These are phyloP conservation scores for Tympanoctomys barrerae DNA, from an alignment of 2,797 vertebrate species.

Conservation along the genomic window DNA sequence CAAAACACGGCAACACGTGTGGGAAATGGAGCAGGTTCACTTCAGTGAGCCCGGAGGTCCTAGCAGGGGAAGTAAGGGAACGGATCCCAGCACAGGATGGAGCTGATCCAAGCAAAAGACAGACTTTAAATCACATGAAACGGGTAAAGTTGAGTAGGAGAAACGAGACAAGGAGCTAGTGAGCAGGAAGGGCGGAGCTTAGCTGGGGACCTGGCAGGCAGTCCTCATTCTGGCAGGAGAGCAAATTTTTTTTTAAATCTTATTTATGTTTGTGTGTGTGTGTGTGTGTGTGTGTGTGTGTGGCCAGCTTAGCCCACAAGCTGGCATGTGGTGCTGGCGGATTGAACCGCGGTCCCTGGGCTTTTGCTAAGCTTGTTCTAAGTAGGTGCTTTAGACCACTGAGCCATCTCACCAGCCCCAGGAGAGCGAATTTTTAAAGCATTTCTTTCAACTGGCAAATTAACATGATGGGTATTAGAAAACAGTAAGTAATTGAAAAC, in stretches of 20 bases:
- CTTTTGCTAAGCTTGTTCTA: no score
- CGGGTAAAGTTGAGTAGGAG: neutral
- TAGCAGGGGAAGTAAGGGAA: neutral
- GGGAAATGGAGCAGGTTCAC: neutral
- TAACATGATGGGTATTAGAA: neutral
- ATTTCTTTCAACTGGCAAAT: neutral
- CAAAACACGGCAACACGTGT: neutral
- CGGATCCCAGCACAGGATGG: neutral
- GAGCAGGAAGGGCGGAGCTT: neutral
- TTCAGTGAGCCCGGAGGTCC: neutral
- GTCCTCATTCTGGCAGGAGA: neutral
- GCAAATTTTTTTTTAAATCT: neutral
- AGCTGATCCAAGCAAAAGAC: neutral
- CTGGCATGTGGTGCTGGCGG: no score
- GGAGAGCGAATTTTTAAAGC: neutral
- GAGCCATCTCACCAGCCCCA: no score
- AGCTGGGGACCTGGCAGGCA: neutral
- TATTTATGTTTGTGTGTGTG: no score
- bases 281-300: no score
- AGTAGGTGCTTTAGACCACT: no score
- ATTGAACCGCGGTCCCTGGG: no score
- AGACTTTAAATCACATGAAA: neutral
- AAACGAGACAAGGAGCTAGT: neutral
- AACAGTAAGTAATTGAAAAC: neutral
- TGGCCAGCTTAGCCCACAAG: no score